These are phyloP conservation scores for Actinia tenebrosa DNA, from an alignment of 64 coral and sea anemone genomes.

Conservation along the genomic window DNA sequence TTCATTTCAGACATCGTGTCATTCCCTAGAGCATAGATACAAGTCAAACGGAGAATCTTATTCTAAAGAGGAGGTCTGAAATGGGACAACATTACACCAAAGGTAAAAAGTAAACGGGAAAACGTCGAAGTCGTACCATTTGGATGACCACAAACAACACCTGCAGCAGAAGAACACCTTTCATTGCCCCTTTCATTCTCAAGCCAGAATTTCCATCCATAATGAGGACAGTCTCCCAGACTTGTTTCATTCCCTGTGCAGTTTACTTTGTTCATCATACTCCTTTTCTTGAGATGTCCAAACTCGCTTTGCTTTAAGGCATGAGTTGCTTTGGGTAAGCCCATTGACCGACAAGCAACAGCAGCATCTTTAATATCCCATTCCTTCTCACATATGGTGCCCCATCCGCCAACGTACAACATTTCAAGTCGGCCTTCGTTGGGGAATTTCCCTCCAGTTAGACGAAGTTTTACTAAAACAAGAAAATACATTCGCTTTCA, in stretches of 20 bases:
- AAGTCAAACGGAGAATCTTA: no score
- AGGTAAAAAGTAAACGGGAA: no score
- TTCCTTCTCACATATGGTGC: not conserved
- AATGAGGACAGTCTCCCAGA: not conserved
- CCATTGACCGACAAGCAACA: not conserved
- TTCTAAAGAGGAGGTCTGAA: no score
- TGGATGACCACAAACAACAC: not conserved
- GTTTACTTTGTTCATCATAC: not conserved
- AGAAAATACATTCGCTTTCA: no score
- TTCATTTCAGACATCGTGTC: no score
- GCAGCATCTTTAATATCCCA: not conserved
- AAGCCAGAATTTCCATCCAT: no score
- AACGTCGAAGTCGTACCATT: not conserved
- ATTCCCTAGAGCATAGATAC: no score
- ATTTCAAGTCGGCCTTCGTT: not conserved
- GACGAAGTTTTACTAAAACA: not conserved
- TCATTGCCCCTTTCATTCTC: no score
- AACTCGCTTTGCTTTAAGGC: not conserved
- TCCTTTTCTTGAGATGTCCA: not conserved
- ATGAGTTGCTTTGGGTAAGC: not conserved
- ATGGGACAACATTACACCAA: no score
- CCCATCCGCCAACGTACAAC: not conserved
- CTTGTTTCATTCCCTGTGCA: not conserved
- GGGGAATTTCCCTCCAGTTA: not conserved
- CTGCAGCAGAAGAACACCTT: not conserved